Evolutionary conservation across 1,140 invertebrate species (phyloP), one percentile per base, ranked within the genome.

Genomic region (Cephus cinctus): DNA sequence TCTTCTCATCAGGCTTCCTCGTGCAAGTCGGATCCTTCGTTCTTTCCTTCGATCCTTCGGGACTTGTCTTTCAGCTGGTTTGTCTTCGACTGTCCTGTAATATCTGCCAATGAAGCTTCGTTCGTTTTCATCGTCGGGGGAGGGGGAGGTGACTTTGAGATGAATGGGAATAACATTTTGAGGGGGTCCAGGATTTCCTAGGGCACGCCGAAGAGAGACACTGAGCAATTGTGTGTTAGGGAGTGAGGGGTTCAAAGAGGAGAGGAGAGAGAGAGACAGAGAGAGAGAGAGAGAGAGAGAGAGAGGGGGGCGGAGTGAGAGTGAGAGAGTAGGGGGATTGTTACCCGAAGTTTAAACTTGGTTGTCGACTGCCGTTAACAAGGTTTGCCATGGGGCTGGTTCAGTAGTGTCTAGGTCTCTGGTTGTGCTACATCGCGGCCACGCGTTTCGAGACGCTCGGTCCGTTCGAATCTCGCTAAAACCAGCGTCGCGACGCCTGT

Each of bases 261-360:
- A 44, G 56, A 46, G 49, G 50, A 52, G 41, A 27, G 25, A 27
- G 25, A 27, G 25, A 27, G 25, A 32, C 52, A 53, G 50, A 58
- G 55, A 51, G 57, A 58, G 46, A 57, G 47, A 50, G 50, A 52
- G 41, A 27, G 25, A 27, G 25, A 27, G 25, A 27, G 25, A 50
- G 38, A 48, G 55, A 31, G 8, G 9, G 21, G 34, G 22, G 21
- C 27, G 25, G n/a, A 36, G 22, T 49, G 62, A 63, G 61, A 71
- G 69, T 67, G 19, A 41, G 34, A 14, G 19, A 22, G 21, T 18
- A 22, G 21, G 38, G 67, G 61, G 65, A 74, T 75, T 75, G 72
- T 76, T 75, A 73, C 64, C 63, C 71, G 55, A 75, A 77, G 73
- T 76, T 76, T 72, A 75, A 73, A 76, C 72, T 75, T 74, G 71